Evolutionary conservation across 1,140 invertebrate genomes (phyloP), one percentile per base, ranked within the genome.

Genomic region (Agrilus planipennis): DNA sequence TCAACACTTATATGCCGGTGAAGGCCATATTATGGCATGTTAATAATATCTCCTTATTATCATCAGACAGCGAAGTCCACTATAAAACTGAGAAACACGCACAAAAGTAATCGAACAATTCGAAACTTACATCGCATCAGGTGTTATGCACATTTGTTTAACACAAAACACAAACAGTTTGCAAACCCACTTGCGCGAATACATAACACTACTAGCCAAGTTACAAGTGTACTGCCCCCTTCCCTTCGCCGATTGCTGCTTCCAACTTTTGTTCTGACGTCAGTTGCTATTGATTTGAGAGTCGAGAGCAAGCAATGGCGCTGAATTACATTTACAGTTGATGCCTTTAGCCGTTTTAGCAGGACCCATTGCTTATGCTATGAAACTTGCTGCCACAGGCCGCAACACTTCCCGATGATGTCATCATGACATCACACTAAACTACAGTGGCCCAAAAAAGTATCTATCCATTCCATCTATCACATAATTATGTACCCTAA

Each of bases 181-280:
- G 44, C 39, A 52, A 44, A 58, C 49, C 50, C 54, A 60, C 57
- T 60, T 57, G 57, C 57, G 53, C 55, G 52, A 43, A 57, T 60
- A 58, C 54, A 60, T 60, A 50, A 58, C 57, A 60, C 57, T 60
- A 60, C 57, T 58, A 60, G 53, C 57, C 51, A 60, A 57, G 53
- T 57, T 57, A 60, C 55, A 60, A 60, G 55, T 58, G 57, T 55
- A 60, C 55, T 58, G 48, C 50, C 53, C 55, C 51, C 52, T 47
- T 47, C 50, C 50, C 42, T 41, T 46, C 46, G 44, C 42, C 49
- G 56, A 52, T 55, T 57, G 57, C 53, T 54, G 54, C 55, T 47
- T 52, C 45, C 47, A 44, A 40, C 46, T 53, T 40, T 47, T 43
- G 50, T 46, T 49, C 50, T 60, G 57, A 60, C 57, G 57, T 60